Evolutionary conservation across 2,888 invertebrate species (phyloP).

Genomic region (Tenthredo mesomela): DNA sequence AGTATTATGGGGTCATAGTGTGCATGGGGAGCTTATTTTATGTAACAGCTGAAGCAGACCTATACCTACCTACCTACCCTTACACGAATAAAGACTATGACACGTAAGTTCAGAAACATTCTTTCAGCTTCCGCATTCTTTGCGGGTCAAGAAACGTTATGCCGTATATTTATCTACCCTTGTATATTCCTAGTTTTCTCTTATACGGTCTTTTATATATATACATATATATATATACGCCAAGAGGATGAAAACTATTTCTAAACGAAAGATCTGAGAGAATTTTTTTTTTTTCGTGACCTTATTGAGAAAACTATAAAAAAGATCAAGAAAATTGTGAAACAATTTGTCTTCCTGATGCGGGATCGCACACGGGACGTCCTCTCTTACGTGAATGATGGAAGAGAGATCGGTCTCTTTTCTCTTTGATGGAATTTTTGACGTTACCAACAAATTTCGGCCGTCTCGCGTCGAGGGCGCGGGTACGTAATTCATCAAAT

Average conservation of each 20-base stretch:
- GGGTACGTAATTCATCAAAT: not conserved
- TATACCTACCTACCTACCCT: not conserved
- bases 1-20: no score
- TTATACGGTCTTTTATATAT: not conserved
- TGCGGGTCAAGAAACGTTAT: conserved; percentile 4
- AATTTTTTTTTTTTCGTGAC: not conserved
- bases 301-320: not conserved
- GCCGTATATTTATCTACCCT: not conserved
- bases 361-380: not conserved
- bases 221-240: no score
- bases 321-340: no score
- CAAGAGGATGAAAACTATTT: not conserved
- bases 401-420: not conserved
- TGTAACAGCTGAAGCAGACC: not conserved
- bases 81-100: not conserved
- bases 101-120: conserved; percentile 5
- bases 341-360: not conserved
- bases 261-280: not conserved
- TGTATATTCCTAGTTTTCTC: not conserved
- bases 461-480: not conserved
- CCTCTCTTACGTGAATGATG: not conserved
- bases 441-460: conserved; percentile 6
- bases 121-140: conserved; percentile 9
- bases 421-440: not conserved
- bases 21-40: not conserved